Percentiles rank a stretch among this genome's conserved stretches.
Evolutionary conservation across 2,113 vertebrate species (phyloP).

Genomic region (Sander vitreus): DNA sequence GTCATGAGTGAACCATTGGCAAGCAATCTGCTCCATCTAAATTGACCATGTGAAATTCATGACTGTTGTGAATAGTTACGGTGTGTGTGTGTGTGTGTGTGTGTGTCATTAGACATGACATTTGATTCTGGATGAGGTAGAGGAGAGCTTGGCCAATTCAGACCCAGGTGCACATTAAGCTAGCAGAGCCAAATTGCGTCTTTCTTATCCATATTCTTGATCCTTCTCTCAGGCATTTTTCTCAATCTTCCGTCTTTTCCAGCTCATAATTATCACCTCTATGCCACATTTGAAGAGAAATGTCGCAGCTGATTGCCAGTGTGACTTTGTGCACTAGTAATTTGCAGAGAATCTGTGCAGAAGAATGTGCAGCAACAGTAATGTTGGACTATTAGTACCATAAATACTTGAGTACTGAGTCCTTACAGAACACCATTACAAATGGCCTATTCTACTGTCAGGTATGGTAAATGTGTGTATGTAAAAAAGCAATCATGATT

Average conservation of each 20-base stretch:
- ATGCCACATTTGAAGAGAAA: conserved; percentile 3
- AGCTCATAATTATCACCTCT: conserved; percentile 18
- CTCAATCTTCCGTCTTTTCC: background rate
- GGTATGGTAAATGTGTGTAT: too few relatives aligned
- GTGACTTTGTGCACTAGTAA: background rate
- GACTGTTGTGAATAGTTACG: conserved; percentile 26
- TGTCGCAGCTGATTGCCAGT: background rate
- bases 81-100: conserved; percentile 16
- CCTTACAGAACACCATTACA: background rate
- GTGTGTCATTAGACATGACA: background rate
- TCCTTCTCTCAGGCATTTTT: background rate
- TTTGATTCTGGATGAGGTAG: conserved; percentile 16
- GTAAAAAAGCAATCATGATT: background rate
- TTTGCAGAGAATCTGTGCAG: background rate
- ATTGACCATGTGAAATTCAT: conserved; percentile 40
- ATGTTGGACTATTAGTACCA: background rate
- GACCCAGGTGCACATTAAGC: background rate
- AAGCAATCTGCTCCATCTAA: conserved; percentile 7
- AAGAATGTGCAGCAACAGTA: background rate
- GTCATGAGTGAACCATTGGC: conserved; percentile 25
- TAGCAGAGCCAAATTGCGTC: conserved; percentile 8
- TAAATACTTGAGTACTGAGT: background rate
- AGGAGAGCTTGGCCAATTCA: conserved; percentile 11
- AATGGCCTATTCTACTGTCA: background rate
- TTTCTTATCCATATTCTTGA: background rate